Conservation (phyloP, 1,140 invertebrate species). For the Microvelia longipes region DNA sequence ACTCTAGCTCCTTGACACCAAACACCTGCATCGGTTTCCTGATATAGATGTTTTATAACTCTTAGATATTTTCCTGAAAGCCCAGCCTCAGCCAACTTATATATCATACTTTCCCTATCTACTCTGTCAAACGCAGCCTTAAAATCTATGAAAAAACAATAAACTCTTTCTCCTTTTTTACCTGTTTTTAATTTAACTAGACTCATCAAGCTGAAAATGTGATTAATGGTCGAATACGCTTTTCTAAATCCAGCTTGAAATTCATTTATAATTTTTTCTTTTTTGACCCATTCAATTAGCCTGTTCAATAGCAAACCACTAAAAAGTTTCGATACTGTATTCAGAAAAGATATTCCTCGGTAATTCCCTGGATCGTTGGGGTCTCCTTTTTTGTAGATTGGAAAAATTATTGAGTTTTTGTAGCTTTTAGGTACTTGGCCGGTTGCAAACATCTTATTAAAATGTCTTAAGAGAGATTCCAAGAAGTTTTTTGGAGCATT, state of each 20-base stretch:
- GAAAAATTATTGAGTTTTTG: slow-evolving; percentile 10
- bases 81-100: neutral
- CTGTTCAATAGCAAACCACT: slow-evolving; percentile 17
- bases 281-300: slow-evolving; percentile 17
- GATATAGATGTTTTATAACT: neutral
- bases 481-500: neutral
- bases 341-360: slow-evolving; percentile 20
- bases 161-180: neutral
- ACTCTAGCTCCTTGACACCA: neutral
- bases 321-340: slow-evolving; percentile 21
- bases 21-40: neutral
- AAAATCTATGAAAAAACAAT: neutral
- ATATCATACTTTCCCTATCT: neutral
- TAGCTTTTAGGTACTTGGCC: slow-evolving; percentile 6
- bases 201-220: slow-evolving; percentile 14
- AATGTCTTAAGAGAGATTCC: neutral
- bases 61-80: neutral
- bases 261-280: slow-evolving; percentile 17
- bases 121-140: neutral
- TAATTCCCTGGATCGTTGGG: slow-evolving; percentile 20
- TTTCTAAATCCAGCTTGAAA: slow-evolving; percentile 23
- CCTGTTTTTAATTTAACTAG: neutral
- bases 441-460: slow-evolving; percentile 9
- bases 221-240: slow-evolving; percentile 16
- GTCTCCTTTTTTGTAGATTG: slow-evolving; percentile 17